phyloP scores from a whole-genome alignment of 30 jellyfish, hydroid and myxozoan species.

The Aurelia sp. region DNA sequence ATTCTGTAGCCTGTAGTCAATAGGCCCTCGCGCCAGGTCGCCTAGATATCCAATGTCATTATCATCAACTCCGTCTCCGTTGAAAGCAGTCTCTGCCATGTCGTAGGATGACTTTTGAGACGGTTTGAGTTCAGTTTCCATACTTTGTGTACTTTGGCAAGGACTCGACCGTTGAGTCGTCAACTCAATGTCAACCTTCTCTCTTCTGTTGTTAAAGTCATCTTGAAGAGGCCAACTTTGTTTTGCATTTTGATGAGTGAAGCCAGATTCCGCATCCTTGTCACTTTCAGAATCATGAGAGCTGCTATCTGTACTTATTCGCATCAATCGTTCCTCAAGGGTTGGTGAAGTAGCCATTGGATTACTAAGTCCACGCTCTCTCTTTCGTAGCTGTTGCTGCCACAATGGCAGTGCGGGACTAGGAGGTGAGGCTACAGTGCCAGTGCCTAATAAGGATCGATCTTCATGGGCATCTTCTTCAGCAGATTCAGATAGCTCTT shows the following conservation, averaged over 20 bases:
- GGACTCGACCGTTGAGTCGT: background rate
- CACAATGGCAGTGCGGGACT: slow-evolving; percentile 80
- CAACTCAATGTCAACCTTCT: slow-evolving; percentile 3
- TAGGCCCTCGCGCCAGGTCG: background rate
- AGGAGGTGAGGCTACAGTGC: slow-evolving; percentile 36
- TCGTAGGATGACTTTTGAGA: background rate
- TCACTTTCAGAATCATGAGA: slow-evolving; percentile 30
- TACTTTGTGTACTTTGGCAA: background rate
- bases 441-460: slow-evolving; percentile 9
- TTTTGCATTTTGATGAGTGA: background rate
- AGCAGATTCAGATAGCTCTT: slow-evolving; percentile 42
- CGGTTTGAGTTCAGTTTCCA: background rate
- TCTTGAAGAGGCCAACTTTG: slow-evolving; percentile 1
- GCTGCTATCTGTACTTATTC: slow-evolving; percentile 36
- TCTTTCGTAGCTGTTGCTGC: slow-evolving; percentile 73
- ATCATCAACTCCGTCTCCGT: background rate
- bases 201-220: background rate
- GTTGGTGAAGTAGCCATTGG: slow-evolving; percentile 48
- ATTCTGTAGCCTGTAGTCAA: background rate
- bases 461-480: slow-evolving; percentile 67
- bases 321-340: slow-evolving; percentile 64
- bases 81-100: slow-evolving; percentile 17
- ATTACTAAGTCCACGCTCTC: slow-evolving; percentile 50
- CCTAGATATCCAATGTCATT: background rate
- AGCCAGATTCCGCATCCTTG: background rate